phyloP scores from a whole-genome alignment of 2,888 invertebrate species.

The Rosalia funebris region DNA sequence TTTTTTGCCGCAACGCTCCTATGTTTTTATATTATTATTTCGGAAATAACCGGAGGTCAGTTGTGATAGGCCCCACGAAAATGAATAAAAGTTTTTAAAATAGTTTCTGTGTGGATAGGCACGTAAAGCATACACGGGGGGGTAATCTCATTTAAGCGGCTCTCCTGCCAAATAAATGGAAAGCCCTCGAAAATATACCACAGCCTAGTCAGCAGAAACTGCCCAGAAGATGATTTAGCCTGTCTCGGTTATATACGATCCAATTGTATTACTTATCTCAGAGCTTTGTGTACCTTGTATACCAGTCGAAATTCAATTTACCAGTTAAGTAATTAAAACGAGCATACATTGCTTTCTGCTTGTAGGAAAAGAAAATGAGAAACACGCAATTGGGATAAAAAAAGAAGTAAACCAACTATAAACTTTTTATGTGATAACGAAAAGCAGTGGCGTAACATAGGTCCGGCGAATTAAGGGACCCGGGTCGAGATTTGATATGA shows the following conservation, averaged over 20 bases:
- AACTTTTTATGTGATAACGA: too few relatives aligned
- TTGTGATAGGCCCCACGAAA: conserved; percentile 8
- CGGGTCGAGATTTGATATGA: too few relatives aligned
- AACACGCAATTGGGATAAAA: too few relatives aligned
- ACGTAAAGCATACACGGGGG: conserved; percentile 38
- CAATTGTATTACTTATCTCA: conserved; percentile 2
- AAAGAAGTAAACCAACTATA: too few relatives aligned
- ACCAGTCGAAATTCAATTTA: not conserved
- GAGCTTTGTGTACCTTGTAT: not conserved
- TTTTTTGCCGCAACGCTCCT: not conserved
- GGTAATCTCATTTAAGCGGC: conserved; percentile 36
- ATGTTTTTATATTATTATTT: conserved; percentile 1
- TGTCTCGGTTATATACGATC: conserved; percentile 16
- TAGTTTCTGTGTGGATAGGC: conserved; percentile 38
- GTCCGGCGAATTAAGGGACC: too few relatives aligned
- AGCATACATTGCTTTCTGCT: too few relatives aligned
- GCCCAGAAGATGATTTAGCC: conserved; percentile 25
- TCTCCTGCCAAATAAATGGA: conserved; percentile 34
- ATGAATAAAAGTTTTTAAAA: conserved; percentile 35
- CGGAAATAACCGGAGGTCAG: conserved; percentile 1
- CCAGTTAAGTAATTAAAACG: too few relatives aligned
- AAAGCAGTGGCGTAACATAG: too few relatives aligned
- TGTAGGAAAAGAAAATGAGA: too few relatives aligned
- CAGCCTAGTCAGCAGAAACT: conserved; percentile 33
- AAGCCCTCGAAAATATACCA: conserved; percentile 30